phyloP scores from a whole-genome alignment of 1,140 invertebrate genomes.

The Protaetia brevitarsis region DNA sequence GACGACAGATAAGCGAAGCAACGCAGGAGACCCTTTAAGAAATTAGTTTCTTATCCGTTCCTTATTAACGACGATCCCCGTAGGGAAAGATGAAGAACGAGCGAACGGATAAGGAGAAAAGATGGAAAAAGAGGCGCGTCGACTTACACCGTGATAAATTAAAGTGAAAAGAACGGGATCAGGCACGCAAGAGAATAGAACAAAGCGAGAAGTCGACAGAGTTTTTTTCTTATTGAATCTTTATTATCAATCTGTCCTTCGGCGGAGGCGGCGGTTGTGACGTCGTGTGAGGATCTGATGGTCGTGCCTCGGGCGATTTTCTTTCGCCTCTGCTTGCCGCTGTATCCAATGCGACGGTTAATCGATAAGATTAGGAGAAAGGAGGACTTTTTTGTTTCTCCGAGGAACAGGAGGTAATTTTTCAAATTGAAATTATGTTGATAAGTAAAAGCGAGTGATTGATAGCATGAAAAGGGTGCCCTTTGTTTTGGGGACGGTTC shows the following conservation, averaged over 20 bases:
- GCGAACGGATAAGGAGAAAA: neutral
- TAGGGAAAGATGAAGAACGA: neutral
- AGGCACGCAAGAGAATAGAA: neutral
- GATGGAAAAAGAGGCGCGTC: neutral
- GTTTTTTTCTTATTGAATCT: slow-evolving; percentile 11
- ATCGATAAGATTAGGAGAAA: neutral
- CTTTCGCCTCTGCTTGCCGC: neutral
- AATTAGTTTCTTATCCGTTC: slow-evolving; percentile 14
- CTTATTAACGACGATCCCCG: neutral
- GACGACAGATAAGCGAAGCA: neutral
- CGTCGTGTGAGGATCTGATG: neutral
- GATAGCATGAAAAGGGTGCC: no score
- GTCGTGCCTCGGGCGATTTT: neutral
- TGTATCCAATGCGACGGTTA: neutral
- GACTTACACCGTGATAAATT: neutral
- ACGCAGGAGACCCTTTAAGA: neutral
- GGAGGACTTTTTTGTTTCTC: no score
- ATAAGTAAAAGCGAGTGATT: no score
- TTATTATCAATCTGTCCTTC: slow-evolving; percentile 5
- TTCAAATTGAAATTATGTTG: no score
- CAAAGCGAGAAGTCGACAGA: slow-evolving; percentile 4
- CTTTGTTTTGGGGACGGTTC: no score
- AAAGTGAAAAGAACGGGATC: neutral
- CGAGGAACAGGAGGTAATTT: no score
- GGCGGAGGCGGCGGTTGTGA: neutral